Conservation (phyloP, 2,113 vertebrate genomes). For the rat (Rattus norvegicus) region GRCr8 NC_086027.1:9441501-9442000, state of each 20-base stretch:
- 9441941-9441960: slow-evolving; percentile 47
- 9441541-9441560: neutral
- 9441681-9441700: neutral
- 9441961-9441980: neutral
- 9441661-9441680: neutral
- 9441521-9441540: neutral
- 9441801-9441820: slow-evolving; percentile 40
- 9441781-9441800: neutral
- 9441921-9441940: slow-evolving; percentile 62
- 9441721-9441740: neutral
- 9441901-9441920: slow-evolving; percentile 31
- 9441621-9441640: neutral
- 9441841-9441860: neutral
- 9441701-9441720: neutral
- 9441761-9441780: slow-evolving; percentile 49
- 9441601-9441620: neutral
- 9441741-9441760: slow-evolving; percentile 44
- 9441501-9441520: neutral
- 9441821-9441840: neutral
- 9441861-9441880: slow-evolving; percentile 37
- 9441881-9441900: slow-evolving; percentile 41
- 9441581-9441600: neutral
- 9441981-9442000: slow-evolving; percentile 13
- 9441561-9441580: neutral
- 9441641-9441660: neutral